Evolutionary conservation across 2,113 vertebrate species (phyloP), one percentile per base, ranked within the genome.

Genomic region (Archilochus colubris): DNA sequence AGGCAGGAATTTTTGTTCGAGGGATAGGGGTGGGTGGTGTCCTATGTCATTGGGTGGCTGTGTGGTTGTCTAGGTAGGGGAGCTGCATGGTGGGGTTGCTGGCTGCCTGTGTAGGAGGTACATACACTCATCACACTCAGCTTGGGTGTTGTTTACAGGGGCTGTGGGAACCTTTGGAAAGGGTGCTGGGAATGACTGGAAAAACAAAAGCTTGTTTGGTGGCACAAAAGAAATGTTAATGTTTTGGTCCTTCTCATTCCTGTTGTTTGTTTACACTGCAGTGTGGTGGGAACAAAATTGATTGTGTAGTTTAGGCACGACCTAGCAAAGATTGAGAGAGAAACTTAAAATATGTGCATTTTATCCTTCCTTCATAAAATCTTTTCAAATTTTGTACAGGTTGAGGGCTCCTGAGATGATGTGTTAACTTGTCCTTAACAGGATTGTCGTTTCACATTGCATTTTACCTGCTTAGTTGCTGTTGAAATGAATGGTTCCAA

Each of bases 131-230:
- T 96, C 73, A 68, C 0, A 14, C 92, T 94, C 88, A 59, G 91
- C 91, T 93, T 88, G 82, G 1, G 1, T 59, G 88, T 48, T 96
- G 94, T 96, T 96, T 95, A 96, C 81, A 72, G 0, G 36, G 83
- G 48, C 80, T 96, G 91, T 96, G 96, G 95, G 95, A 96, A 96
- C 91, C 77, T 93, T 96, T 96, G 14, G 1, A 78, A 95, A 78
- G 78, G 88, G 76, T 90, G 68, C 91, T 96, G 92, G 83, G 96
- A 96, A 92, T 82, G 76, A 64, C 80, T 95, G 88, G 61, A 83
- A 92, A 95, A 96, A 94, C 91, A 96, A 95, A 94, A 94, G 95
- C 91, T 91, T 86, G 44, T 86, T 96, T 84, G 68, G 92, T 86
- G 94, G 76, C 91, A 95, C 92, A 95, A 94, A 96, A 94, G 82